phyloP scores from a whole-genome alignment of 2,113 vertebrate species.

The Tetrax tetrax region DNA sequence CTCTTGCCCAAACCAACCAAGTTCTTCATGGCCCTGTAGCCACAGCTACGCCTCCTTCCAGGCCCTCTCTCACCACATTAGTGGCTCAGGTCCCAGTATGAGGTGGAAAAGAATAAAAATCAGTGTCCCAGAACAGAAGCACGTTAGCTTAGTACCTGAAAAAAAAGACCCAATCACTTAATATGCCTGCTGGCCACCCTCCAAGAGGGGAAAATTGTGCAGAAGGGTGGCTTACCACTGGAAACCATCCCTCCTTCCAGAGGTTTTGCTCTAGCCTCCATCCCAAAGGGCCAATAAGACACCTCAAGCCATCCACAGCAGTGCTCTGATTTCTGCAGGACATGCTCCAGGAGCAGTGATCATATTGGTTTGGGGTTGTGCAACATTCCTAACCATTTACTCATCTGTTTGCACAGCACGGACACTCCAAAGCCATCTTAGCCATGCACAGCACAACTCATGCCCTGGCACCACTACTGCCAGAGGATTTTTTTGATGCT shows the following conservation, averaged over 20 bases:
- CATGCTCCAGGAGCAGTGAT: background rate
- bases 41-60: background rate
- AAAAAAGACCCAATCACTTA: background rate
- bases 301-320: background rate
- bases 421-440: background rate
- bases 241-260: background rate
- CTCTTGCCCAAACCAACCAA: background rate
- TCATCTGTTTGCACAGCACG: background rate
- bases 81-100: background rate
- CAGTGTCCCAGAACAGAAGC: background rate
- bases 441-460: background rate
- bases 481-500: background rate
- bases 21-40: background rate
- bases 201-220: background rate
- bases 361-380: background rate
- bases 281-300: background rate
- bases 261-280: background rate
- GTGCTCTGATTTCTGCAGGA: background rate
- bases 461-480: background rate
- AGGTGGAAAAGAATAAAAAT: background rate
- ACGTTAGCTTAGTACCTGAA: background rate
- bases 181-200: background rate
- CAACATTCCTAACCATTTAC: background rate
- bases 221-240: background rate
- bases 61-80: background rate